Base-by-base conservation (phyloP, 2,888 invertebrate species). In the Sarcophaga carnaria region DNA sequence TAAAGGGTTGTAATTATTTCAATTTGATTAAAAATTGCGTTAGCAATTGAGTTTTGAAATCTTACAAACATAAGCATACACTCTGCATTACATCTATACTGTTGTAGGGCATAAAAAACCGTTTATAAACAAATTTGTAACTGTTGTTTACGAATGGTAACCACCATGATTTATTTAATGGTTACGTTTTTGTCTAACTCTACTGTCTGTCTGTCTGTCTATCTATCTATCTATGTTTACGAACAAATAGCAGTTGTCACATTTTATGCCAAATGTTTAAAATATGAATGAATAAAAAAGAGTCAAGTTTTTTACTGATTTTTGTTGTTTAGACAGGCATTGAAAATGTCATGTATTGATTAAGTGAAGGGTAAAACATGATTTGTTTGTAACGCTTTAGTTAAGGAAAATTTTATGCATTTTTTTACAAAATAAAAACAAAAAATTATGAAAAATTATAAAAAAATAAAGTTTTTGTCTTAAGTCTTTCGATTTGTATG, bases 291-390 rank as follows among this genome's bases (percentile, higher is more conserved):
- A 45, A 10, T 0, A 67, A 67, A 45, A 45, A 67, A 2, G 8
- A 22, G 1, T 22, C 12, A 54, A 54, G 3, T 10, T 25, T 64
- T 64, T 64, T 76, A 17, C 54, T 54, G 54, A 54, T 37, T 71
- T 45, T 69, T 64, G n/a, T 59, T 59, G 17, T n/a, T 37, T 37
- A 67, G 67, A 49, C 78, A 83, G 75, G 60, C 82, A 71, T 83
- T 83, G 77, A 74, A 83, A 83, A 83, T 70, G 79, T 64, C 59
- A 60, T 80, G 75, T 72, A 80, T 87, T 82, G 84, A 82, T 82
- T 87, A 87, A 87, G 87, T 87, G 87, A 87, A 84, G 84, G 87
- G 81, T 87, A 84, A 85, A 76, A 85, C 67, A 85, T 85, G 80
- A 83, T 77, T 63, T 66, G 80, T 78, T 60, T 75, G 75, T 83